These are phyloP conservation scores for Synergus umbraculus DNA, from an alignment of 2,888 invertebrate species.

Conservation along the genomic window DNA sequence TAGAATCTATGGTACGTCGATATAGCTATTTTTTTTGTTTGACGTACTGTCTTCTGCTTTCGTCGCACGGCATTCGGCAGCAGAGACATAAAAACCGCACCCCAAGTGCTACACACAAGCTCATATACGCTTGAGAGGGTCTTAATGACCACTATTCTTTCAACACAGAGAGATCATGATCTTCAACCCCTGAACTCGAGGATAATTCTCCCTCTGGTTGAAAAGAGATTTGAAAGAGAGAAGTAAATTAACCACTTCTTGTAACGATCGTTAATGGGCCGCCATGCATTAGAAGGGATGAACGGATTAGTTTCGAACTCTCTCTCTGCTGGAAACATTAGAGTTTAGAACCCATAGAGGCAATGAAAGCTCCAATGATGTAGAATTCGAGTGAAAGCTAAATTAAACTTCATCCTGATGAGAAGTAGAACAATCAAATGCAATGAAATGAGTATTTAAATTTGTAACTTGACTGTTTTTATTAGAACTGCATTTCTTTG, in stretches of 20 bases:
- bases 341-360: slow-evolving; percentile 1
- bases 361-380: slow-evolving; percentile 1
- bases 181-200: slow-evolving; percentile 25
- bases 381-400: background rate
- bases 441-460: too few species aligned
- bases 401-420: background rate
- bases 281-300: slow-evolving; percentile 36
- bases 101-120: slow-evolving; percentile 6
- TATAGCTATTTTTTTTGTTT: background rate
- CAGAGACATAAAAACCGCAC: slow-evolving; percentile 16
- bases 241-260: slow-evolving; percentile 38
- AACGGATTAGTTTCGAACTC: slow-evolving; percentile 29
- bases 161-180: slow-evolving; percentile 19
- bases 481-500: background rate
- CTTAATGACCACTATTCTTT: slow-evolving; percentile 36
- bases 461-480: too few species aligned
- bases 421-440: background rate
- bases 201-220: background rate
- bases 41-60: background rate
- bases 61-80: slow-evolving; percentile 2
- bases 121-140: slow-evolving; percentile 9
- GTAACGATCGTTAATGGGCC: slow-evolving; percentile 30
- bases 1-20: background rate
- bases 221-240: slow-evolving; percentile 26
- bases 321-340: background rate